A percentile compares a stretch with the other conserved stretches of the same genome.
Evolutionary conservation across 2,797 vertebrate genomes (phyloP).

Genomic region (Catamblyrhynchus diadema): DNA sequence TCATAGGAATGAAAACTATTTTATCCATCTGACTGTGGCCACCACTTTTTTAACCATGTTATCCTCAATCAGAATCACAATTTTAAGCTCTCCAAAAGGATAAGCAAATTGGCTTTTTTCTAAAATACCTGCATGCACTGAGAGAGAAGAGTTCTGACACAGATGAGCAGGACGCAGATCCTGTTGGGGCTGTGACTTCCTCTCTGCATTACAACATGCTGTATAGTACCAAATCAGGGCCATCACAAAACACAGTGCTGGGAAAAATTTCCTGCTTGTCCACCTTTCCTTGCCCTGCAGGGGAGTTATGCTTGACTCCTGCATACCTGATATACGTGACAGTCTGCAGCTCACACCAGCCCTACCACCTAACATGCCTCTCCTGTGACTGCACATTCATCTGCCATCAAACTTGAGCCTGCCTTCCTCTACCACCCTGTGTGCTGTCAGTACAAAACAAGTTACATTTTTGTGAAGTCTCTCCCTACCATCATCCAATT

Average conservation of each 20-base stretch:
- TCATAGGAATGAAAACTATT: not conserved
- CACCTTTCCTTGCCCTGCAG: not conserved
- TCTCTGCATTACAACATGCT: not conserved
- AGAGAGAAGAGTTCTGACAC: not conserved
- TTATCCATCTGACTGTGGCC: not conserved
- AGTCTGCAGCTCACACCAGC: not conserved
- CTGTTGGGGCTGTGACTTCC: not conserved
- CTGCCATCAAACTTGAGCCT: not conserved
- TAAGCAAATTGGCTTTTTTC: not conserved
- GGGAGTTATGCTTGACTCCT: not conserved
- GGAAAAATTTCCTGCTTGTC: conserved; percentile 19
- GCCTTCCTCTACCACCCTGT: not conserved
- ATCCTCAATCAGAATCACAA: not conserved
- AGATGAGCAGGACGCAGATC: not conserved
- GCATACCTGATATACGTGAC: not conserved
- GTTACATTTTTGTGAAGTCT: not conserved
- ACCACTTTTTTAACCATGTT: not conserved
- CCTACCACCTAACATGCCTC: not conserved
- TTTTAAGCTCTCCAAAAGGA: not conserved
- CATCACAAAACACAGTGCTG: not conserved
- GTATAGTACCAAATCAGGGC: not conserved
- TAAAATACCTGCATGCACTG: not conserved
- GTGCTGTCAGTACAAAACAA: not conserved
- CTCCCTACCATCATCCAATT: conserved; percentile 1
- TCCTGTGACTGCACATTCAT: not conserved